Evolutionary conservation across 2,888 invertebrate species (phyloP).

Genomic region (Dusona sp.): DNA sequence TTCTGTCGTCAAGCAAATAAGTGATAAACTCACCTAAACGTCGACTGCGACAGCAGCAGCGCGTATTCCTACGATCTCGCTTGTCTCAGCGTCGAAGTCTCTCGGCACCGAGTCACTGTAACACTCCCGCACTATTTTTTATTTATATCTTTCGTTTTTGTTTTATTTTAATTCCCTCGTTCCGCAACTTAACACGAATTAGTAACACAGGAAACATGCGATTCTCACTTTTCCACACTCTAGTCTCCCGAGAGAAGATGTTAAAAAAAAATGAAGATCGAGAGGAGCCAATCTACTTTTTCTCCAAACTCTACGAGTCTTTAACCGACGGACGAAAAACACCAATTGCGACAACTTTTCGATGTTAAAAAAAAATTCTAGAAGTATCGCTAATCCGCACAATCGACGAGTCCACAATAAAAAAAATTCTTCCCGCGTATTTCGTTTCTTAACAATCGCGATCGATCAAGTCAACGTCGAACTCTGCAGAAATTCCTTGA

Average conservation of each 20-base stretch:
- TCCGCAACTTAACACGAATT: slow-evolving; percentile 28
- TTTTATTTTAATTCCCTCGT: slow-evolving; percentile 11
- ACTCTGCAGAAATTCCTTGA: neutral
- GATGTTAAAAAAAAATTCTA: neutral
- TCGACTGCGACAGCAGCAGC: slow-evolving; percentile 69
- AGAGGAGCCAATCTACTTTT: neutral
- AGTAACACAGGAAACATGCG: slow-evolving; percentile 29
- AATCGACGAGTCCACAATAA: slow-evolving; percentile 22
- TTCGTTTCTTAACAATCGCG: neutral
- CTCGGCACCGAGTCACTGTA: slow-evolving; percentile 75
- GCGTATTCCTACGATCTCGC: slow-evolving; percentile 74
- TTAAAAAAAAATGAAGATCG: neutral
- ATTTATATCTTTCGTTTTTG: slow-evolving; percentile 1
- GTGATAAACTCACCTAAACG: slow-evolving; percentile 74
- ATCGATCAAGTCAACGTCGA: neutral
- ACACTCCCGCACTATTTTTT: slow-evolving; percentile 76
- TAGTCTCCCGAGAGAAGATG: neutral
- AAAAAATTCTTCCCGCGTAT: slow-evolving; percentile 16
- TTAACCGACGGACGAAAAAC: slow-evolving; percentile 23
- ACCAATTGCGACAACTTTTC: neutral
- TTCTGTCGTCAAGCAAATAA: neutral
- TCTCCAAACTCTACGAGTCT: slow-evolving; percentile 13
- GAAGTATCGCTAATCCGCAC: slow-evolving; percentile 2
- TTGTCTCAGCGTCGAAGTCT: slow-evolving; percentile 78
- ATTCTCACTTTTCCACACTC: slow-evolving; percentile 20